phyloP scores from a whole-genome alignment of 1,140 invertebrate species.

The Hycleus cichorii region DNA sequence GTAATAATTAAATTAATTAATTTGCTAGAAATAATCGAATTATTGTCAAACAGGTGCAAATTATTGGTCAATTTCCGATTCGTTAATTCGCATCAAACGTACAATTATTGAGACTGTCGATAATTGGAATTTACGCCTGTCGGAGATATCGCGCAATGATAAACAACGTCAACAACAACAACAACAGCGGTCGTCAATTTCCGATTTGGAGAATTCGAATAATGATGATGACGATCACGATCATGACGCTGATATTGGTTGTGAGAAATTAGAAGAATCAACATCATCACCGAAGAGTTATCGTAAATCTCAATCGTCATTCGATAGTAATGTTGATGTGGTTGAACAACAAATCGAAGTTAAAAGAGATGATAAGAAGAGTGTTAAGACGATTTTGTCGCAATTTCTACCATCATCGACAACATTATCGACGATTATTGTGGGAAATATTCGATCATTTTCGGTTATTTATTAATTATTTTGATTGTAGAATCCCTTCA shows the following conservation, averaged over 20 bases:
- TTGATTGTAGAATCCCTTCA: conserved; percentile 49
- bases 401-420: conserved; percentile 53
- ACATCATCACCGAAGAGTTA: conserved; percentile 41
- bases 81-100: conserved; percentile 55
- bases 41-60: conserved; percentile 5
- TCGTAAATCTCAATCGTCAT: conserved; percentile 40
- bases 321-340: conserved; percentile 33
- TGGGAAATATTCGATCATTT: conserved; percentile 4
- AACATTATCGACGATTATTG: conserved; percentile 41
- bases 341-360: conserved; percentile 30
- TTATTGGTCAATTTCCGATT: conserved; percentile 52
- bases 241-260: not conserved
- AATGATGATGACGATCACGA: not conserved
- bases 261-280: conserved; percentile 28
- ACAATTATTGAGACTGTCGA: conserved; percentile 56
- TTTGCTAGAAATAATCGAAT: not conserved
- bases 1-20: not conserved
- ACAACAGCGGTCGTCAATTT: not conserved
- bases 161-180: not conserved
- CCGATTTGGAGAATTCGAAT: conserved; percentile 7
- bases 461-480: not conserved
- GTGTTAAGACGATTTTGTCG: conserved; percentile 63
- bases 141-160: conserved; percentile 21
- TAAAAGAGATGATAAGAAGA: conserved; percentile 50
- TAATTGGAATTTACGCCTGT: conserved; percentile 58